Base-by-base conservation (phyloP, 2,888 invertebrate species). In the Himalopsyche anomala region DNA sequence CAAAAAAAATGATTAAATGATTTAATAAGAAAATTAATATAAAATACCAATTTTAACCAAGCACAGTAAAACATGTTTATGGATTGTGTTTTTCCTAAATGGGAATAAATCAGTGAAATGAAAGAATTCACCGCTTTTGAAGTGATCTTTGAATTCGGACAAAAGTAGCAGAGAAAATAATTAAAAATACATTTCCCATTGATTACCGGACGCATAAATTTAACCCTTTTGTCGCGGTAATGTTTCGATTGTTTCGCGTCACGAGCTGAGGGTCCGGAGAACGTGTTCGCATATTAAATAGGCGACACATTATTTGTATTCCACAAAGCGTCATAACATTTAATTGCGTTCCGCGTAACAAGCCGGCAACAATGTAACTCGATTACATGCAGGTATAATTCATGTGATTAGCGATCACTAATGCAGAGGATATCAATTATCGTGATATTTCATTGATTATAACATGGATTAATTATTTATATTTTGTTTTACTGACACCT, bases 321-420 rank as follows among this genome's bases (percentile, higher is more conserved):
- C 74, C 74, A 36, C 74, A 36, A 74, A 74, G 74, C 74, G 15
- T 36, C 74, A 36, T 74, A 74, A 74, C 36, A 74, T 74, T 74
- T 74, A 74, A 74, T 74, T 74, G 36, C 38, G 74, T 74, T 74
- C 38, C 74, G 36, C 74, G 19, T 74, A n/a, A 74, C 19, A 28
- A 74, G 36, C 28, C 38, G 15, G 28, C 19, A 11, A 74, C 36
- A 74, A 36, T 74, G 74, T 38, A 74, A 74, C 74, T 12, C 74
- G 74, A 74, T 74, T 74, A 74, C 74, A 74, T 36, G 74, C 36
- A 36, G 36, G 74, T 36, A 74, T 36, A 36, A 74, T 74, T 36
- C 36, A 74, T 28, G 11, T 74, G 74, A 74, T 74, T 74, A 28
- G 36, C 38, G 36, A 51, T 51, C 51, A 51, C 15, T 51, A 4